Evolutionary conservation across 2,797 vertebrate species (phyloP), one percentile per base, ranked within the genome.

Genomic region (Limosa lapponica): DNA sequence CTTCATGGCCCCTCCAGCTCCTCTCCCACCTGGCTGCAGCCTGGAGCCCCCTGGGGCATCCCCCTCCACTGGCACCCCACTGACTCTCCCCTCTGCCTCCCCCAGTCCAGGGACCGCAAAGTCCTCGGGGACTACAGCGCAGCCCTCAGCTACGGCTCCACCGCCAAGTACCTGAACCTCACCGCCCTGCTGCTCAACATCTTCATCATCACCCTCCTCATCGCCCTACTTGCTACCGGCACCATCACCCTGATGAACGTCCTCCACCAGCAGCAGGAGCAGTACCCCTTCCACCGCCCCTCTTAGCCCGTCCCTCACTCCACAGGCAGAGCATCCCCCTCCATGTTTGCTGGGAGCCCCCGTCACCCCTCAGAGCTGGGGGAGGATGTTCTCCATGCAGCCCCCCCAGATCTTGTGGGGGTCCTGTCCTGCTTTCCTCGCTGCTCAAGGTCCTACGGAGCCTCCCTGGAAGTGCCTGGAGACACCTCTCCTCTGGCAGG

Each of bases 41-140:
- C 49, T 22, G 13, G 36, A 77, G 6, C 20, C 20, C 25, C 25
- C 8, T 0, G 0, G 22, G 25, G 9, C 2, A 3, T 12, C 20
- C 41, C 57, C 5, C 22, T 52, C 36, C 3, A 0, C 41, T 14
- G 46, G 5, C 4, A 7, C 13, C 30, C 41, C 19, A 2, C 51
- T 84, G 74, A 82, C 81, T 30, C 25, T 52, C 10, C 18, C 30
- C 12, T 39, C 39, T 1, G 3, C 36, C 43, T 61, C 13, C 13
- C 46, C 3, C 89, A 95, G 94, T 62, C 94, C 69, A 91, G 96
- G 74, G 96, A 97, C 85, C 84, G 95, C 39, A 96, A 96, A 58
- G 6, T 95, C 8, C 80, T 96, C 3, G 13, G 87, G 2, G 96
- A 97, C 79, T 32, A 66, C 90, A 88, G 71, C 1, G 89, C 91